These are phyloP conservation scores for Archegozetes longisetosus DNA, from an alignment of 1,140 invertebrate species.

Conservation along the genomic window DNA sequence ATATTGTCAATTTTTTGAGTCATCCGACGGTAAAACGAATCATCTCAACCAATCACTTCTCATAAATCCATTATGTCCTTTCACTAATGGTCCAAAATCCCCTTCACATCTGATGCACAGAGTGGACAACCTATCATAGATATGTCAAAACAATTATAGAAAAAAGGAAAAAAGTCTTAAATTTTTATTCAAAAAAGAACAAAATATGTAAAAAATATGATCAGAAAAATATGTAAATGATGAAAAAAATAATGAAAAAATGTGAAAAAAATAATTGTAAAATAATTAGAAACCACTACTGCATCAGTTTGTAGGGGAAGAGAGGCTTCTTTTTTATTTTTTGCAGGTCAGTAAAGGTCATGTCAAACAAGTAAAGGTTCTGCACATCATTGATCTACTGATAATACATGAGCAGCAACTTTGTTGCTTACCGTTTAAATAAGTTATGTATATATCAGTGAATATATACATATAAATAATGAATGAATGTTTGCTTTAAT, in stretches of 20 bases:
- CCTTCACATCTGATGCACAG: not conserved
- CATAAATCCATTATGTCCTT: not conserved
- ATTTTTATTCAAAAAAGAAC: not conserved
- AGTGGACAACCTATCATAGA: not conserved
- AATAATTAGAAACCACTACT: conserved; percentile 7
- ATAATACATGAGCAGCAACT: no score
- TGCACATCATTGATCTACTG: no score
- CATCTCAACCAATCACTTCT: not conserved
- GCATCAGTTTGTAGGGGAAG: conserved; percentile 3
- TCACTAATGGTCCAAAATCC: not conserved
- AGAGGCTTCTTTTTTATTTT: no score
- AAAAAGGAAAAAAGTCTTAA: conserved; percentile 12
- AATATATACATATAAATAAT: conserved; percentile 15
- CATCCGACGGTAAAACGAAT: no score
- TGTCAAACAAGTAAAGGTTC: no score
- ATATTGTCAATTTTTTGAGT: no score
- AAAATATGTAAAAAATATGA: conserved; percentile 2
- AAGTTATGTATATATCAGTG: conserved; percentile 1
- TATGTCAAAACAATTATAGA: conserved; percentile 8
- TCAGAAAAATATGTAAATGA: conserved; percentile 8
- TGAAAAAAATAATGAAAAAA: conserved; percentile 10
- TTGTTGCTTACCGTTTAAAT: conserved; percentile 7
- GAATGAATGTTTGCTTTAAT: conserved; percentile 6
- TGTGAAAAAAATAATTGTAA: not conserved
- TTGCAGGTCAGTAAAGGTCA: no score